Conservation (phyloP, 2,113 vertebrate species). For the Muntiacus muntjak region DNA sequence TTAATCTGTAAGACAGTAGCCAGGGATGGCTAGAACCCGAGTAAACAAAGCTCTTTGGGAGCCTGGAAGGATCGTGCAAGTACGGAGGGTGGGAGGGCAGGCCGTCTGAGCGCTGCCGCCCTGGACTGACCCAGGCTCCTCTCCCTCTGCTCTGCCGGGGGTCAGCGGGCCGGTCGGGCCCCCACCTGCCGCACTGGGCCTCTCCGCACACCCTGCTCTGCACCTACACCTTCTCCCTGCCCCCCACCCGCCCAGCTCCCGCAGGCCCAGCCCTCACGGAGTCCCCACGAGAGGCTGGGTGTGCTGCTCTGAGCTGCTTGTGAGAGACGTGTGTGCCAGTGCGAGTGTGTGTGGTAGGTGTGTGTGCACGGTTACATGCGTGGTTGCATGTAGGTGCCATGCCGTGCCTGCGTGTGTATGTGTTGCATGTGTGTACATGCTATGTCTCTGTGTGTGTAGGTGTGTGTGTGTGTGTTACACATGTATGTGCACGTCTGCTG, state of each 20-base stretch:
- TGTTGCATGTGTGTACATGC: neutral
- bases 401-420: neutral
- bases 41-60: neutral
- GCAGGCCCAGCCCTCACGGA: rapidly evolving
- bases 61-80: neutral
- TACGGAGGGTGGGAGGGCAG: neutral
- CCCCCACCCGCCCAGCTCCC: neutral
- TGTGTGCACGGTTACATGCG: neutral
- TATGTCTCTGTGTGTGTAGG: neutral
- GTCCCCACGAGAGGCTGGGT: neutral
- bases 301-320: rapidly evolving
- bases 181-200: rapidly evolving
- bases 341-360: neutral
- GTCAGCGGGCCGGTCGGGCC: rapidly evolving
- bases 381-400: neutral
- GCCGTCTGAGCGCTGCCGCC: rapidly evolving
- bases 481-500: neutral
- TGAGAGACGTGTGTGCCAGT: rapidly evolving
- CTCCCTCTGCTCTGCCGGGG: neutral
- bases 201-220: no score
- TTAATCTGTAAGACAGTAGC: no score
- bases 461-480: neutral
- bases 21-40: neutral
- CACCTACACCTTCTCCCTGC: neutral
- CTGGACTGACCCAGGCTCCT: neutral